Percentiles rank a stretch among this genome's conserved stretches.
These are phyloP conservation scores for Agriopis leucophaearia DNA, from an alignment of 2,888 invertebrate species.

Conservation along the genomic window DNA sequence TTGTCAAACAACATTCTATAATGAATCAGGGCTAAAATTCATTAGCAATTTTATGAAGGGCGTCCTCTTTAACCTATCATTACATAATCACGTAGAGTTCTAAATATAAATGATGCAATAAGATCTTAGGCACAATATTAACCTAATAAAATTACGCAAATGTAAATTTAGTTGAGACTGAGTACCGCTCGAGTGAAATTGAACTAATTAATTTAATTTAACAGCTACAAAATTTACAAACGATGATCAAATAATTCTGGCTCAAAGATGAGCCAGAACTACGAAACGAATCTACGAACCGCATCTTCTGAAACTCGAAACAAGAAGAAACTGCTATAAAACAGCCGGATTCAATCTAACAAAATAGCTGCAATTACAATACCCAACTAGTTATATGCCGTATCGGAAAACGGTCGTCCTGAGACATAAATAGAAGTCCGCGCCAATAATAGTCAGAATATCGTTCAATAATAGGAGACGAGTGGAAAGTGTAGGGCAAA, in stretches of 20 bases:
- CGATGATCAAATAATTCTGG: constrained; percentile 54
- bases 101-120: constrained; percentile 11
- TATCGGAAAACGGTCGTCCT: constrained; percentile 71
- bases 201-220: constrained; percentile 68
- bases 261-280: constrained; percentile 59
- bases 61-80: constrained; percentile 39
- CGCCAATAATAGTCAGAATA: constrained; percentile 79
- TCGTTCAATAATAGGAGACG: constrained; percentile 78
- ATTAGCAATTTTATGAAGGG: constrained; percentile 52
- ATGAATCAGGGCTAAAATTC: constrained; percentile 43
- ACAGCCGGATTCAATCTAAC: constrained; percentile 70
- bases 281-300: constrained; percentile 38
- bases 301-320: constrained; percentile 47
- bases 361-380: constrained; percentile 81
- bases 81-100: constrained; percentile 7
- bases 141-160: constrained; percentile 34
- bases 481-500: constrained; percentile 75
- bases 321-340: constrained; percentile 68
- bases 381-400: constrained; percentile 71
- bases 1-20: constrained; percentile 38
- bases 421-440: constrained; percentile 74
- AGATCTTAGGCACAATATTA: constrained; percentile 16
- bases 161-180: constrained; percentile 44
- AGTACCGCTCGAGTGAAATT: constrained; percentile 54
- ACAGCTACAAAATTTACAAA: constrained; percentile 57